Base-by-base conservation (phyloP, 2,888 invertebrate genomes). In the Camptogramma bilineatum region DNA sequence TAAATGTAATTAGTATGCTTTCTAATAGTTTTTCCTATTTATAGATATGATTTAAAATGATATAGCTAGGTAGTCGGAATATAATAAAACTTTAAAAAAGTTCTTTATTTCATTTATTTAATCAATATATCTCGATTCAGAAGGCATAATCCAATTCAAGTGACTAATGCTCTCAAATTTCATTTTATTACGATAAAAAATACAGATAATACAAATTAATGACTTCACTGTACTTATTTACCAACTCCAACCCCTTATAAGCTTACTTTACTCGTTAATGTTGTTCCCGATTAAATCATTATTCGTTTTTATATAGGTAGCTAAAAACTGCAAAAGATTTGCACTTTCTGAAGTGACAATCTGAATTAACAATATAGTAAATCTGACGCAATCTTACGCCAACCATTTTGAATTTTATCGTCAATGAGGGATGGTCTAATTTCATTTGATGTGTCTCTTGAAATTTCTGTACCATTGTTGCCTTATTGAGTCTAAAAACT, bases 241-340 rank as follows among this genome's bases (percentile, higher is more conserved):
- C n/a, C 10, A 16, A n/a, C 0, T 50, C 19, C 50, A 59, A 52
- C 50, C 54, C 51, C 19, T 42, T 61, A 54, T 21, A 56, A 52
- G 42, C 28, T 48, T 34, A n/a, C 50, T 51, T 52, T 53, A 50
- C 21, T 57, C 52, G 57, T 64, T 65, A 57, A 39, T 65, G 39
- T 44, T 31, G 48, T 39, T n/a, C 4, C 18, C n/a, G 62, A 79
- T 79, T 72, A 75, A 76, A 77, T 71, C 70, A 71, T 80, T 74
- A 76, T 71, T 71, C 64, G 70, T 64, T 79, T 79, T 77, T 79
- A n/a, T n/a, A n/a, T n/a, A n/a, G n/a, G n/a, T n/a, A n/a, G n/a
- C n/a, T n/a, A n/a, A n/a, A n/a, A n/a, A 71, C 68, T 62, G 57
- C 34, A 39, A 39, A 39, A 39, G 34, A 39, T 39, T 39, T 13